Conservation (phyloP, 1,140 invertebrate species). For the Trypoxylus dichotomus region DNA sequence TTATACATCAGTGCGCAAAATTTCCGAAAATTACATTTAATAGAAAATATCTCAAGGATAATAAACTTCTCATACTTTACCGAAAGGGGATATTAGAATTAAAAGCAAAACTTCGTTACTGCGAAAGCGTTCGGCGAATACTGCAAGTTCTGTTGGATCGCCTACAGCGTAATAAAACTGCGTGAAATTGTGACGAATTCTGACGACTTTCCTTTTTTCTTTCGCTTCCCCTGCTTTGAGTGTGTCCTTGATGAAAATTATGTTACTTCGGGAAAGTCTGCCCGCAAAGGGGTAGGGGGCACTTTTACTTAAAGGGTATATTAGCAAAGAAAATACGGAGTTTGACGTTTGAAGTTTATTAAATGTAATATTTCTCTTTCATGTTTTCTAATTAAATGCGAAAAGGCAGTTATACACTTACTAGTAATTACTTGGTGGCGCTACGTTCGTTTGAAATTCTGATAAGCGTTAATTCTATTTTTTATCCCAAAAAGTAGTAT, state of each 20-base stretch:
- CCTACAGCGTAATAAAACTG: background rate
- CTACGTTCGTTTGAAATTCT: too few relatives aligned
- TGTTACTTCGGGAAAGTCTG: background rate
- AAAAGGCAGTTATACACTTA: too few relatives aligned
- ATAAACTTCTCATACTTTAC: background rate
- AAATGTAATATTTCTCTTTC: background rate
- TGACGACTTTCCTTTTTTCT: background rate
- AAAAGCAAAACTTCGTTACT: slow-evolving; percentile 11
- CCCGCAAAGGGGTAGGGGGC: background rate
- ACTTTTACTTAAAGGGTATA: background rate
- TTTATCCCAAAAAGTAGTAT: too few relatives aligned
- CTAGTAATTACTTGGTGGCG: too few relatives aligned
- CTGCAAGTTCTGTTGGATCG: background rate
- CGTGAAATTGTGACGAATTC: background rate
- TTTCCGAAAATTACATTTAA: background rate
- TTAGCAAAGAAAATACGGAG: background rate
- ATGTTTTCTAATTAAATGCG: background rate
- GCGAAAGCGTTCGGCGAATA: background rate
- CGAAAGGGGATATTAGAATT: background rate
- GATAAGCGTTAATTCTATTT: too few relatives aligned
- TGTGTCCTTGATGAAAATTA: background rate
- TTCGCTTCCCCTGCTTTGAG: background rate
- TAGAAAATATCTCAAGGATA: background rate
- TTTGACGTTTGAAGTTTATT: background rate
- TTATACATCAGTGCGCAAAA: background rate